Evolutionary conservation across 1,140 invertebrate species (phyloP).

Genomic region (Zaprionus vittiger): DNA sequence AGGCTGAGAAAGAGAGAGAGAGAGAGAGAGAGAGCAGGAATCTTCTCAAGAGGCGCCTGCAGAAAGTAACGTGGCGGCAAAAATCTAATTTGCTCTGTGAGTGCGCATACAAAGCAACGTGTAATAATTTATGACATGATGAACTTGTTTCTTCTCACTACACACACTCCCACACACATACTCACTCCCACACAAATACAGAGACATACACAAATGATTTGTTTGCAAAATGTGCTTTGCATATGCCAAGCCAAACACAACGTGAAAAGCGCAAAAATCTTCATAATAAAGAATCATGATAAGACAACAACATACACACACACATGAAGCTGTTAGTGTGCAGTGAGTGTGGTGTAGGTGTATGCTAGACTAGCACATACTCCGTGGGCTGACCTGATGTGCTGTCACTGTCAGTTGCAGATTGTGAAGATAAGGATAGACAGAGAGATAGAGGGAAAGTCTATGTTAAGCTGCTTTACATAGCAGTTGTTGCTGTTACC

Average conservation of each 20-base stretch:
- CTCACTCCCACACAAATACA: not conserved
- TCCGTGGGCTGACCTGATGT: not conserved
- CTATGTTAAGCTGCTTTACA: not conserved
- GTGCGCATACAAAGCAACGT: slow-evolving; percentile 42
- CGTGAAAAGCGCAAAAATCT: slow-evolving; percentile 11
- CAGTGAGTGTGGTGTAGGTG: no score
- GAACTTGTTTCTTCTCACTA: slow-evolving; percentile 52
- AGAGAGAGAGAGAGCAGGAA: not conserved
- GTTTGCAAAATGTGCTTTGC: slow-evolving; percentile 4
- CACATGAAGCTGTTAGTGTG: not conserved
- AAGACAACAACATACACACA: not conserved
- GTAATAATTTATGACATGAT: slow-evolving; percentile 73
- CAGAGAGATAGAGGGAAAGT: not conserved
- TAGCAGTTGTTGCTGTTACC: not conserved
- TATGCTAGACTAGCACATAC: not conserved
- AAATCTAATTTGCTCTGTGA: slow-evolving; percentile 61
- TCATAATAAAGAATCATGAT: slow-evolving; percentile 8
- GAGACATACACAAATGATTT: slow-evolving; percentile 3
- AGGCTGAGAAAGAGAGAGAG: not conserved
- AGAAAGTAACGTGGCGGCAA: slow-evolving; percentile 30
- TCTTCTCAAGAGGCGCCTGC: not conserved
- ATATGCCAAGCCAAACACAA: not conserved
- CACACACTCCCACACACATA: slow-evolving; percentile 19
- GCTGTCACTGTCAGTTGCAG: not conserved
- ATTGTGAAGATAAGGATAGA: no score